Evolutionary conservation across 2,797 vertebrate genomes (phyloP).

Genomic region (Anisognathus igniventris): DNA sequence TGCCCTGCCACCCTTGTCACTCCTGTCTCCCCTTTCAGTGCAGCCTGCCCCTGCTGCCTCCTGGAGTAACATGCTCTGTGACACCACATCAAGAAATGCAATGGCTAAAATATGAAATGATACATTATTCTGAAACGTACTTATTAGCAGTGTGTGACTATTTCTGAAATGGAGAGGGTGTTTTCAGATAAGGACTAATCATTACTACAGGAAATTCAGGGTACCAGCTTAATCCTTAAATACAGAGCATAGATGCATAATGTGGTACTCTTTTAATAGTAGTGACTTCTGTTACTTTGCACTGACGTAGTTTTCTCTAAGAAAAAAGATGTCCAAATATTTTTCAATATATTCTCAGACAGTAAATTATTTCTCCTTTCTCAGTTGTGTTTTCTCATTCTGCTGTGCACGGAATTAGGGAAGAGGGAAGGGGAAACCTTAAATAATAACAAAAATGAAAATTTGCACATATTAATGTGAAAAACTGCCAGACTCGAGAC

Average conservation of each 20-base stretch:
- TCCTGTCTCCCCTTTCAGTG: neutral
- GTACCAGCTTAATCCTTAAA: neutral
- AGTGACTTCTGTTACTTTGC: neutral
- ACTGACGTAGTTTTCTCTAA: neutral
- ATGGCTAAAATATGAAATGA: neutral
- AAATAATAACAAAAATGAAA: neutral
- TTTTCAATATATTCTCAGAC: neutral
- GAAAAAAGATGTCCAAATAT: neutral
- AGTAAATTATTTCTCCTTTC: neutral
- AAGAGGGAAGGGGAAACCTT: neutral
- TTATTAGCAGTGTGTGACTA: neutral
- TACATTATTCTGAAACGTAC: neutral
- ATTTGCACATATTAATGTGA: neutral
- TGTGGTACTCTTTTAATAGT: neutral
- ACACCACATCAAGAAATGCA: neutral
- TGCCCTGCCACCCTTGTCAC: neutral
- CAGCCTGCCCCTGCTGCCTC: neutral
- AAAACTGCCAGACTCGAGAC: neutral
- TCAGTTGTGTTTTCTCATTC: neutral
- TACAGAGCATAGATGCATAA: neutral
- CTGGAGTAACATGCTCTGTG: neutral
- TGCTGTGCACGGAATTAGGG: fast-evolving
- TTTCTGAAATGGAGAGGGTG: neutral
- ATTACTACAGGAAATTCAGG: neutral
- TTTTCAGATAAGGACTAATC: neutral